Base-by-base conservation (phyloP, 2,888 invertebrate genomes). In the Synanthedon vespiformis region DNA sequence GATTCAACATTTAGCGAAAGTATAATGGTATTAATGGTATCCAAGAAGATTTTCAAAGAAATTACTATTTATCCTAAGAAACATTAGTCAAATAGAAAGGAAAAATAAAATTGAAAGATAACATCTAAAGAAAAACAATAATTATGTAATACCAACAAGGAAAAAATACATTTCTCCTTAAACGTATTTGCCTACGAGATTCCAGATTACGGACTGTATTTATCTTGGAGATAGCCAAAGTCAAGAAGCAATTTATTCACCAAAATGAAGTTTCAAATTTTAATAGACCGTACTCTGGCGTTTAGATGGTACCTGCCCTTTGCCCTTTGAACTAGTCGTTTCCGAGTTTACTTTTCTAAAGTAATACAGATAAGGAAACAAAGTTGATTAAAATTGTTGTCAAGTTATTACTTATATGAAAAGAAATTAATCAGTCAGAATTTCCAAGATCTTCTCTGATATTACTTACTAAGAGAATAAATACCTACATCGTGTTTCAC, bases 231-330 rank as follows among this genome's bases (percentile, higher is more conserved):
- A 81, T 78, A 73, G 72, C 70, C 66, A 74, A 77, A 78, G 78
- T 80, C 76, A 77, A 80, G 78, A 78, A 82, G 83, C 81, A 86
- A 84, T 85, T 86, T 83, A 78, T 75, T 68, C 70, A 67, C 68
- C 67, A 72, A 82, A 83, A 84, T 78, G 74, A 84, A 84, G 75
- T 84, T 85, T 81, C 72, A 77, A 83, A 85, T 83, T 84, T 83
- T 83, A 82, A 85, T 81, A 77, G 74, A 72, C 67, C 67, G 68
- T 65, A 10, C 68, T 70, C 68, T 64, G 68, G 67, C 68, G 63
- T 68, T 72, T 68, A 62, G 70, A 66, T 34, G 34, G 10, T 34
- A 34, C 34, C 34, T 34, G 34, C 71, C 76, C 70, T 70, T 65
- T 65, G 69, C 70, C 69, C 81, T 83, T 83, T 81, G 80, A 79